Evolutionary conservation across 2,113 vertebrate genomes (phyloP).

Genomic region (Erythrocercus mccallii): DNA sequence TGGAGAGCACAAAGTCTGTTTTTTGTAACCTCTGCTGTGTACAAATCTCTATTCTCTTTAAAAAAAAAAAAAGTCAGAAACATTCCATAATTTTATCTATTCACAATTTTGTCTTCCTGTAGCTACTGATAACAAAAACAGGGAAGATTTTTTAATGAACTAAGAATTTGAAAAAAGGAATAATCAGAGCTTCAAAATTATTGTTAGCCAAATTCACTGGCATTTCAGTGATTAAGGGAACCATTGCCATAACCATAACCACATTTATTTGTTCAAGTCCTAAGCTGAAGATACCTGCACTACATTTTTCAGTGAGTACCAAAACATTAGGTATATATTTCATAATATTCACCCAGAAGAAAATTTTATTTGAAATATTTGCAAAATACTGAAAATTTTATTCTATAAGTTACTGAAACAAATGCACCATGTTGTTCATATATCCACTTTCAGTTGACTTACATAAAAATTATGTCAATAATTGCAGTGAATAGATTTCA

Average conservation of each 20-base stretch:
- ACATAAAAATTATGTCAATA: not conserved
- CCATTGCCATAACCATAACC: not conserved
- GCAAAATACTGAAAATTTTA: not conserved
- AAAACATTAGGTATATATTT: not conserved
- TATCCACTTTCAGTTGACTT: not conserved
- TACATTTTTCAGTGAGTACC: not conserved
- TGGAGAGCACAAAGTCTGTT: rapidly evolving
- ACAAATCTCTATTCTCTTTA: not conserved
- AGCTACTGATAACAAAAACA: not conserved
- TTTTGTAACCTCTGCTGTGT: not conserved
- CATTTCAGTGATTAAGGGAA: not conserved
- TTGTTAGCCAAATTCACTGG: not conserved
- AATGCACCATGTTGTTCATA: not conserved
- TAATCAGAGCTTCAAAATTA: not conserved
- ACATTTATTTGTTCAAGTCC: not conserved
- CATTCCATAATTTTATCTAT: not conserved
- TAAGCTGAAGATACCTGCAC: not conserved
- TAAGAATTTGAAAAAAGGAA: not conserved
- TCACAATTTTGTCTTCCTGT: not conserved
- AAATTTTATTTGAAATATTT: not conserved
- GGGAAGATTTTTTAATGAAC: not conserved
- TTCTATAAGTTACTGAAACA: not conserved
- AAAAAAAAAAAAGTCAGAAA: not conserved
- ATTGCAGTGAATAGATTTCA: not conserved
- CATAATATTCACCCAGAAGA: not conserved